A percentile compares a stretch with the other conserved stretches of the same genome.
phyloP scores from a whole-genome alignment of 2,888 invertebrate genomes.

The Gastrophysa polygoni region DNA sequence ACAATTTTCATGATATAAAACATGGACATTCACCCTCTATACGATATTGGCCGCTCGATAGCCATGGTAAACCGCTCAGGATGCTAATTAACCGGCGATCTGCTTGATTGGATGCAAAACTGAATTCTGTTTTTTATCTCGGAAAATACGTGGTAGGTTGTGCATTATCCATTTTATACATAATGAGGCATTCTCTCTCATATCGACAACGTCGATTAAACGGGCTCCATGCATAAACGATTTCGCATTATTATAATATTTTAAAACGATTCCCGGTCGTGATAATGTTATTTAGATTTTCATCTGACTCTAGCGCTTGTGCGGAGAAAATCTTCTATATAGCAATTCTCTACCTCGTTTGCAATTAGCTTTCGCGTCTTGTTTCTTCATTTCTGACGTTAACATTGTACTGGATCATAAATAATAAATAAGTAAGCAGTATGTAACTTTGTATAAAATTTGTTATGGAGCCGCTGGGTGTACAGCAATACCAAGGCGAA shows the following conservation, averaged over 20 bases:
- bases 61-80: conserved; percentile 35
- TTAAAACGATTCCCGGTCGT: conserved; percentile 50
- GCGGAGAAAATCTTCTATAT: conserved; percentile 36
- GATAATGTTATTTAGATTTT: conserved; percentile 52
- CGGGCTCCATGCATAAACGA: conserved; percentile 51
- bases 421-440: no score
- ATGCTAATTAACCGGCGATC: conserved; percentile 53
- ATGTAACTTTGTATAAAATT: no score
- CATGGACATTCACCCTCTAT: not conserved
- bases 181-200: conserved; percentile 53
- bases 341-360: conserved; percentile 24
- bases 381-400: conserved; percentile 32
- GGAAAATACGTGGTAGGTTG: conserved; percentile 40
- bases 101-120: conserved; percentile 57
- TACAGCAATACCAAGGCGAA: no score
- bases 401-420: no score
- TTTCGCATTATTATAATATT: conserved; percentile 54
- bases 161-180: conserved; percentile 55
- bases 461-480: no score
- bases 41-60: conserved; percentile 38
- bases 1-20: no score
- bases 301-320: conserved; percentile 33
- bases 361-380: conserved; percentile 41
- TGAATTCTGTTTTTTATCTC: conserved; percentile 36
- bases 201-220: conserved; percentile 47